Base-by-base conservation (phyloP, 2,888 invertebrate genomes). In the Pristionchus maxplancki region DNA sequence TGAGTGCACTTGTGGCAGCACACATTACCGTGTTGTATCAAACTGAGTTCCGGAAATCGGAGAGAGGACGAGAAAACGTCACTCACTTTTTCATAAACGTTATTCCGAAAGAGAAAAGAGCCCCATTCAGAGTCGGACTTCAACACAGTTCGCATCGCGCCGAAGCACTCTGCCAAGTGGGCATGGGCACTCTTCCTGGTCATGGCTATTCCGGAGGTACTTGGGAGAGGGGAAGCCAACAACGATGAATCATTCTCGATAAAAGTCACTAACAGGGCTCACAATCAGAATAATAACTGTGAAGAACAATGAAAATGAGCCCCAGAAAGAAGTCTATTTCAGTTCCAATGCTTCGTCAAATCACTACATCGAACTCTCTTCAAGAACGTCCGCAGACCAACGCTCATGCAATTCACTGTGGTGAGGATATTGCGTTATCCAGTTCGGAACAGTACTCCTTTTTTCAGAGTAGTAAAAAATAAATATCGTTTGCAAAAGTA, bases 351-450 rank as follows among this genome's bases (percentile, higher is more conserved):
- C 50, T 94, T 94, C 91, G 90, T 91, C 58, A 94, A 95, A 88
- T 95, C 95, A 71, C 90, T 95, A 40, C 95, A 95, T 94, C 91
- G 95, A 88, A 94, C 95, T n/a, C 94, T 95, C 89, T 95, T 95
- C 91, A 91, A 93, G n/a, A 93, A 94, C 84, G 94, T 94, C 58
- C 92, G 93, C 90, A 88, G 93, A 15, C 94, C 95, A 28, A 92
- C 92, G 17, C 87, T 93, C 48, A 84, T 91, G 15, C 95, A 94
- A 89, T 95, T 93, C 89, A 89, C 91, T 53, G 90, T 91, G 88
- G 94, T 92, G 64, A 88, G 91, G 24, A 28, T 9, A 44, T 48
- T 81, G 8, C 31, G 28, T 67, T 74, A 9, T 64, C 64, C 37
- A 40, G 28, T 58, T 58, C 58, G 20, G 8, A 4, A 58, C 4